phyloP scores from a whole-genome alignment of 2,888 invertebrate species.

The Pinctada fucata region DNA sequence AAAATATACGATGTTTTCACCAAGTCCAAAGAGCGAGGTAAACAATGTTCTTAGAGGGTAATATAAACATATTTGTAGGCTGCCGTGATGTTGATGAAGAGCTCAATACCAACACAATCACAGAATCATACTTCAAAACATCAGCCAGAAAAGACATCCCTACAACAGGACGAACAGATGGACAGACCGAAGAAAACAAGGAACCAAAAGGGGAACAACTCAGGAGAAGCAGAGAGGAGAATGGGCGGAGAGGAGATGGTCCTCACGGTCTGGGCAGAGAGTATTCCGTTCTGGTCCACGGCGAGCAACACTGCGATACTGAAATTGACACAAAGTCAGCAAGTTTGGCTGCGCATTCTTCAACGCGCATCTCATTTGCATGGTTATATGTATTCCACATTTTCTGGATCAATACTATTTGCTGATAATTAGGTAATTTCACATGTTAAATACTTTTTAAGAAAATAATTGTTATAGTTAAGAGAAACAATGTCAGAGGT shows the following conservation, averaged over 20 bases:
- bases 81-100: constrained; percentile 59
- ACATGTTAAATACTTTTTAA: too few species aligned
- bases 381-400: constrained; percentile 76
- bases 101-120: neutral
- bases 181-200: too few species aligned
- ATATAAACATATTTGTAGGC: constrained; percentile 57
- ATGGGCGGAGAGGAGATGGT: constrained; percentile 62
- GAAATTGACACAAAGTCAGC: constrained; percentile 66
- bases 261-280: constrained; percentile 75
- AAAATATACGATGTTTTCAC: too few species aligned
- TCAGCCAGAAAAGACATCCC: too few species aligned
- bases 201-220: too few species aligned
- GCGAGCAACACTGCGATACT: constrained; percentile 71
- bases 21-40: too few species aligned
- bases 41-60: too few species aligned
- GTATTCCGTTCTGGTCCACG: constrained; percentile 74
- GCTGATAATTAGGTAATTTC: neutral
- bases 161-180: too few species aligned
- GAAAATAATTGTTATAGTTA: too few species aligned
- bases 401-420: constrained; percentile 74
- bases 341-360: constrained; percentile 68
- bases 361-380: constrained; percentile 72
- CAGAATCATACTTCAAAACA: too few species aligned
- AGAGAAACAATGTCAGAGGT: too few species aligned
- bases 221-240: too few species aligned